phyloP scores from a whole-genome alignment of 2,888 invertebrate species.

The Baccha elongata region DNA sequence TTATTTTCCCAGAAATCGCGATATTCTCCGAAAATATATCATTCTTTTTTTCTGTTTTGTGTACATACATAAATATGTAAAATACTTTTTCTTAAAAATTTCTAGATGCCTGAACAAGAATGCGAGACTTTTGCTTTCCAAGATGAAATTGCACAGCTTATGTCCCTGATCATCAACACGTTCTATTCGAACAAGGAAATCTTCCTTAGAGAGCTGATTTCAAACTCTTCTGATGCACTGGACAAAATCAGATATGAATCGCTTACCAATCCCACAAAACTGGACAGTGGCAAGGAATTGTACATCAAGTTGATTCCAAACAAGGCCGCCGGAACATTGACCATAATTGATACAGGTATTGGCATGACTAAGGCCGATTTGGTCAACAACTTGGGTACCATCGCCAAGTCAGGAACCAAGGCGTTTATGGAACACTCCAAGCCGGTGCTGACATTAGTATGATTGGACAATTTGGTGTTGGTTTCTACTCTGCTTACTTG shows the following conservation, averaged over 20 bases:
- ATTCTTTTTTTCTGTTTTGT: too few relatives aligned
- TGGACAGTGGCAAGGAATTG: constrained; percentile 97
- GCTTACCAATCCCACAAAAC: constrained; percentile 95
- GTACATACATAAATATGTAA: too few relatives aligned
- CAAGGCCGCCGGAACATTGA: constrained; percentile 96
- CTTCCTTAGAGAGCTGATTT: constrained; percentile 99
- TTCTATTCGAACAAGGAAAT: constrained; percentile 99
- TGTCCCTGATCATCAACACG: constrained; percentile 99
- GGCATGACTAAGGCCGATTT: constrained; percentile 99
- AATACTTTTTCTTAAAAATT: constrained; percentile 64
- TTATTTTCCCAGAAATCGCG: background rate
- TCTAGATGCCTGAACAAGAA: constrained; percentile 92
- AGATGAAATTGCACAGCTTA: constrained; percentile 99
- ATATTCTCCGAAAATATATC: too few relatives aligned
- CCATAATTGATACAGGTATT: constrained; percentile 97
- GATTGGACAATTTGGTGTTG: constrained; percentile 99
- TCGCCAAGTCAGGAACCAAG: constrained; percentile 99
- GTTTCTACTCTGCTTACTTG: constrained; percentile 99
- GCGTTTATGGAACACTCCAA: constrained; percentile 99
- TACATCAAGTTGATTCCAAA: constrained; percentile 98
- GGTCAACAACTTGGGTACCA: constrained; percentile 98
- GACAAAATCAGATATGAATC: constrained; percentile 98
- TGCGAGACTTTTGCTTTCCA: constrained; percentile 99
- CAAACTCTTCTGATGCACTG: constrained; percentile 97
- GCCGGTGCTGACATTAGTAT: constrained; percentile 99